Percentiles rank a stretch among this genome's conserved stretches.
Evolutionary conservation across 2,888 invertebrate species (phyloP).

Genomic region (Frankliniella fusca): DNA sequence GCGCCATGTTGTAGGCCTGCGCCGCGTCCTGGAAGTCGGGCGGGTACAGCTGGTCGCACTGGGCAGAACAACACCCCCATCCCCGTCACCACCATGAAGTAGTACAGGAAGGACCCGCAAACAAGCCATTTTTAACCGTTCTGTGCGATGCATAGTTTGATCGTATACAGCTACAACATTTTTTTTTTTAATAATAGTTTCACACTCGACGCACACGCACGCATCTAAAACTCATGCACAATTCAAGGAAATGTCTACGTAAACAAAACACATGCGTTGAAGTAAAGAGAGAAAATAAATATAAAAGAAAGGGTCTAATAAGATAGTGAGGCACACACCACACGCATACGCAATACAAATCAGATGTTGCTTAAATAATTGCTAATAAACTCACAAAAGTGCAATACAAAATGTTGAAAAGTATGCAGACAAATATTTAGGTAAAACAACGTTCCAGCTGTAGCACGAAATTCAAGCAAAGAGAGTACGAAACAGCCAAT

Average conservation of each 20-base stretch:
- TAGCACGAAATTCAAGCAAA: too few species aligned
- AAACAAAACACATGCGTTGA: background rate
- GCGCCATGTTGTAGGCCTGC: constrained; percentile 35
- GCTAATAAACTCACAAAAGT: background rate
- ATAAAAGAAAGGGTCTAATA: too few species aligned
- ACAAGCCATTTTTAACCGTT: background rate
- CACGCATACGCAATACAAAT: too few species aligned
- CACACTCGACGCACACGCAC: background rate
- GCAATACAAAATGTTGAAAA: background rate
- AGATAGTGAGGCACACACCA: too few species aligned
- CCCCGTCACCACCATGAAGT: background rate
- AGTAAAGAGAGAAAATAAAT: too few species aligned
- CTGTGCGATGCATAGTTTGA: background rate
- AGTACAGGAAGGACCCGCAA: background rate
- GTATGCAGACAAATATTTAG: background rate
- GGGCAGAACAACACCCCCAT: background rate
- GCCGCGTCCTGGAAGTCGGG: constrained; percentile 43
- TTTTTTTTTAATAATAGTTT: background rate
- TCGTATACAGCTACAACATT: background rate
- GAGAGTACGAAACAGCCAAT: too few species aligned
- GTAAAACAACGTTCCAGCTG: too few species aligned
- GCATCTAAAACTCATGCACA: background rate
- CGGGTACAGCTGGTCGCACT: constrained; percentile 39
- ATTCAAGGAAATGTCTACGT: background rate
- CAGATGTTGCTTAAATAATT: background rate